These are phyloP conservation scores for Orientallactaga bullata DNA, from an alignment of 2,113 vertebrate species.

Conservation along the genomic window DNA sequence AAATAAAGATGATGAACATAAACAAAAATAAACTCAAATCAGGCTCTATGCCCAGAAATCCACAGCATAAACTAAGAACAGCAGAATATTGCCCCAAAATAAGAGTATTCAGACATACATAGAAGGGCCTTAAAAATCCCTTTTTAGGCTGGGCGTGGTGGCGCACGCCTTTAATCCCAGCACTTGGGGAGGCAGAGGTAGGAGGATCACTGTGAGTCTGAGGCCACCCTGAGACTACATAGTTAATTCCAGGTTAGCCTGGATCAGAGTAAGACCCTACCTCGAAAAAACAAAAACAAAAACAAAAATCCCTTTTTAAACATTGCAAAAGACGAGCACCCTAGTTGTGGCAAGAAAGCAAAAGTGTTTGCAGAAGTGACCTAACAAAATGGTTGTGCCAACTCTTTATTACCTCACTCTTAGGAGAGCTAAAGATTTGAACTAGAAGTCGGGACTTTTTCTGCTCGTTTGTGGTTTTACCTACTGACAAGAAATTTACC, in stretches of 20 bases:
- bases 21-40: slow-evolving; percentile 75
- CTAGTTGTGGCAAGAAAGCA: background rate
- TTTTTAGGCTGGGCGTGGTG: no score
- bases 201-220: no score
- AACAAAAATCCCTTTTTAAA: background rate
- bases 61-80: slow-evolving; percentile 63
- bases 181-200: no score
- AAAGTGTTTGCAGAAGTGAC: background rate
- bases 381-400: background rate
- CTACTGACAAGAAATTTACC: background rate
- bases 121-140: background rate
- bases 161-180: no score
- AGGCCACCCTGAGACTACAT: no score
- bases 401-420: background rate
- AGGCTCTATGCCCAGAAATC: slow-evolving; percentile 76
- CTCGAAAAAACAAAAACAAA: no score
- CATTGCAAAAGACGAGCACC: slow-evolving; percentile 5
- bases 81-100: slow-evolving; percentile 31
- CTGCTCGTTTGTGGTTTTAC: background rate
- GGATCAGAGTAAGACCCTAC: no score
- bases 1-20: slow-evolving; percentile 70
- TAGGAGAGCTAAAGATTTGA: background rate
- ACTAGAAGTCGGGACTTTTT: background rate
- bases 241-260: no score
- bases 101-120: slow-evolving; percentile 33